Base-by-base conservation (phyloP, 1,140 invertebrate species). In the Agraylea sexmaculata region DNA sequence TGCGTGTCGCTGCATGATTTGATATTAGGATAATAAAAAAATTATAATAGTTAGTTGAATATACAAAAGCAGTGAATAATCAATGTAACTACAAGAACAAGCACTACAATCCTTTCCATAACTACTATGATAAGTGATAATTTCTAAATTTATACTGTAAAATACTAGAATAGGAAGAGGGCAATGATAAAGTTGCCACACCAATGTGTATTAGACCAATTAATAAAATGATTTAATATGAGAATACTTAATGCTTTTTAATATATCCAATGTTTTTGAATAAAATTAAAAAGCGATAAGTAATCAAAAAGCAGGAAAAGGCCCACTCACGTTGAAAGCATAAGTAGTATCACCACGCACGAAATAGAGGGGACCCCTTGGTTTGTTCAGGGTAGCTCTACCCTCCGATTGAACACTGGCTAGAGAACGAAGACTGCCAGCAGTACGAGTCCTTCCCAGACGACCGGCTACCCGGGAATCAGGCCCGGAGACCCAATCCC, bases 251-350 rank as follows among this genome's bases (percentile, higher is more conserved):
- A n/a, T n/a, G n/a, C n/a, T n/a, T n/a, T n/a, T n/a, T n/a, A n/a
- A n/a, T n/a, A n/a, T n/a, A n/a, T n/a, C n/a, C n/a, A n/a, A n/a
- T n/a, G n/a, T n/a, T n/a, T n/a, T n/a, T n/a, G n/a, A n/a, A n/a
- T n/a, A n/a, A n/a, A n/a, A n/a, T 8, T 7, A 29, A 40, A 40
- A 31, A 12, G 22, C 22, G 11, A 29, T 31, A 61, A 56, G 46
- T 50, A 57, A 25, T 15, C 3, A 27, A 62, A 63, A 64, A 63
- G 59, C 51, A 62, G 61, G 60, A 60, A 42, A 62, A 60, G 60
- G 57, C 63, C 61, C 62, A 68, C 64, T 68, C 63, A 68, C 64
- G 56, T 65, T 64, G 50, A 66, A 60, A 56, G 63, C 64, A 60
- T 64, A 65, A 55, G 59, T 57, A 45, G 50, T 47, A 47, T 64